Percentiles rank a stretch among this genome's conserved stretches.
Conservation (phyloP, 2,888 invertebrate species). For the Eulithis prunata region DNA sequence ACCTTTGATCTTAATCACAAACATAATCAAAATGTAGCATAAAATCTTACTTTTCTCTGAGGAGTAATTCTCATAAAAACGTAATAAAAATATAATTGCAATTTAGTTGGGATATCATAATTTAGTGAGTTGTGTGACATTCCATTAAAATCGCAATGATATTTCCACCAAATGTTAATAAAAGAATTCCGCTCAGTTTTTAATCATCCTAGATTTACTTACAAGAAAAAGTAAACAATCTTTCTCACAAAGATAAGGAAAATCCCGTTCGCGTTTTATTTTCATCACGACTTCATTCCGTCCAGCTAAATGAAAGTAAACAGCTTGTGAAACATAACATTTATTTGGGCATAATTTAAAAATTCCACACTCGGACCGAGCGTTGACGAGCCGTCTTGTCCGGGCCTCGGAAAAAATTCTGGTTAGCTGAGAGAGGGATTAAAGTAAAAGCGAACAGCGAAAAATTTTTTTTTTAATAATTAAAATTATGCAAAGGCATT, state of each 20-base stretch:
- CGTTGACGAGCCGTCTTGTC: slow-evolving; percentile 50
- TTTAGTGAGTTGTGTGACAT: no score
- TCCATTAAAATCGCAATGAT: neutral
- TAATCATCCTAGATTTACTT: slow-evolving; percentile 5
- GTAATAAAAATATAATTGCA: no score
- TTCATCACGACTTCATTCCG: slow-evolving; percentile 24
- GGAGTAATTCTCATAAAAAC: no score
- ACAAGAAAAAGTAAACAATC: slow-evolving; percentile 18
- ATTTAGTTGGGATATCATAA: no score
- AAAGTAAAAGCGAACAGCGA: slow-evolving; percentile 17
- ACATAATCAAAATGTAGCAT: no score
- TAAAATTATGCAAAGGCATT: no score
- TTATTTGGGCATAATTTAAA: slow-evolving; percentile 53
- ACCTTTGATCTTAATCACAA: no score
- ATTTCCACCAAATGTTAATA: neutral
- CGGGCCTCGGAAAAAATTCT: slow-evolving; percentile 43
- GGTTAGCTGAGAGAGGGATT: slow-evolving; percentile 18
- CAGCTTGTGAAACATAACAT: slow-evolving; percentile 46
- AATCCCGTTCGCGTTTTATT: slow-evolving; percentile 22
- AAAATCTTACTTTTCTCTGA: no score
- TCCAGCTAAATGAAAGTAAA: slow-evolving; percentile 42
- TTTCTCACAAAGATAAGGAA: slow-evolving; percentile 19
- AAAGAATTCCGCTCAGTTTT: neutral
- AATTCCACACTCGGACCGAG: slow-evolving; percentile 45
- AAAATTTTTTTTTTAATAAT: no score